Percentiles rank a stretch among this genome's conserved stretches.
Conservation (phyloP, 2,888 invertebrate genomes). For the Lasioglossum morio region DNA sequence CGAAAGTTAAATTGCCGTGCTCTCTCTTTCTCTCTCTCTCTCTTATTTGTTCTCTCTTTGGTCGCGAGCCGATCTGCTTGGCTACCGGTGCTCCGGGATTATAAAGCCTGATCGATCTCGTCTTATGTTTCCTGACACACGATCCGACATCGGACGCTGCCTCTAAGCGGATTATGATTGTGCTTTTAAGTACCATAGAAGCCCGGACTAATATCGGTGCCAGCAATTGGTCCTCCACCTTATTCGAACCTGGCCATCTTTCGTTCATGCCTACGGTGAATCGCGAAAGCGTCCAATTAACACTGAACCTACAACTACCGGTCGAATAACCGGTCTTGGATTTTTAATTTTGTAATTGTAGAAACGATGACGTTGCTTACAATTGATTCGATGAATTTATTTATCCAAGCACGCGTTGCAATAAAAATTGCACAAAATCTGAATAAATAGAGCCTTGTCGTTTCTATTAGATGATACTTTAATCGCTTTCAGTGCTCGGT, state of each 20-base stretch:
- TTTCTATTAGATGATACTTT: too few relatives aligned
- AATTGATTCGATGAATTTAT: too few relatives aligned
- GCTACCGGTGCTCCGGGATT: constrained; percentile 48
- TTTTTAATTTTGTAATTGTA: too few relatives aligned
- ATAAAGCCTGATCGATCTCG: constrained; percentile 68
- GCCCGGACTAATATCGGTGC: constrained; percentile 35
- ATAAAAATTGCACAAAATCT: too few relatives aligned
- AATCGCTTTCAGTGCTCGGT: too few relatives aligned
- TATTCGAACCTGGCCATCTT: not conserved
- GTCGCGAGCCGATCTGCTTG: constrained; percentile 38
- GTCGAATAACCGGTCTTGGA: too few relatives aligned
- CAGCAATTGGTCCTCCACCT: constrained; percentile 35
- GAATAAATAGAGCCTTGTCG: too few relatives aligned
- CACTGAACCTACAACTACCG: too few relatives aligned
- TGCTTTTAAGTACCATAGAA: constrained; percentile 38
- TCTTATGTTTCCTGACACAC: constrained; percentile 77
- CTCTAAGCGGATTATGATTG: constrained; percentile 46
- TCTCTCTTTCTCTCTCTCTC: constrained; percentile 22
- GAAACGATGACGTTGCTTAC: too few relatives aligned
- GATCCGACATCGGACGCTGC: constrained; percentile 30
- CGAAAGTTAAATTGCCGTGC: constrained; percentile 53
- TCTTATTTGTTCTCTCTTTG: not conserved
- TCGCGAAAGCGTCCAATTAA: not conserved
- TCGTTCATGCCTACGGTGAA: not conserved
- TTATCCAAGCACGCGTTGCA: too few relatives aligned